Conservation (phyloP, 2,888 invertebrate genomes). For the Thereva unica region DNA sequence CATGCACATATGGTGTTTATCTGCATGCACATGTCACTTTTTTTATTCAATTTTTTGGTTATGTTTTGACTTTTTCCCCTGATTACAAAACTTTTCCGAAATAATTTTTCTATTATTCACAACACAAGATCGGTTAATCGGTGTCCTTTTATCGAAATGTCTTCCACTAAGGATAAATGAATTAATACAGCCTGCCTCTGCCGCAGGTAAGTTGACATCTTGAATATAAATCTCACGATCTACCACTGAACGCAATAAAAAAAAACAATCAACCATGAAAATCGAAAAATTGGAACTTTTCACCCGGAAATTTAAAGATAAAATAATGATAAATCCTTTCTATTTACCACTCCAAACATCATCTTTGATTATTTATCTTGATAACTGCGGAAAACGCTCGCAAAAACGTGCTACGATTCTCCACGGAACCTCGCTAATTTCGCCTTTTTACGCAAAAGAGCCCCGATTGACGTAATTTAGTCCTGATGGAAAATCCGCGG, state of each 20-base stretch:
- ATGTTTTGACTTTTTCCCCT: conserved; percentile 40
- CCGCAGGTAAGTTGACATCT: too few relatives aligned
- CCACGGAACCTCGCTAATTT: too few relatives aligned
- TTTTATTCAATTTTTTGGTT: conserved; percentile 38
- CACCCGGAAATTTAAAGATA: neutral
- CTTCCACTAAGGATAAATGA: too few relatives aligned
- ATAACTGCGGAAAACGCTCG: too few relatives aligned
- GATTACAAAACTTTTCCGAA: conserved; percentile 25
- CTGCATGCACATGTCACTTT: conserved; percentile 38
- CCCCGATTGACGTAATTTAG: too few relatives aligned
- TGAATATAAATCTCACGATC: too few relatives aligned
- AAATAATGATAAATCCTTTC: neutral
- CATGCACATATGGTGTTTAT: conserved; percentile 8
- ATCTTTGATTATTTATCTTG: neutral
- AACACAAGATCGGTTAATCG: too few relatives aligned
- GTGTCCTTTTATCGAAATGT: too few relatives aligned
- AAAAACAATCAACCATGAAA: neutral
- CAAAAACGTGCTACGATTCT: too few relatives aligned
- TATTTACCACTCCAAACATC: conserved; percentile 24
- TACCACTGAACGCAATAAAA: neutral
- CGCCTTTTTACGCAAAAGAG: too few relatives aligned
- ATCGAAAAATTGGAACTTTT: neutral
- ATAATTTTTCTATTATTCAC: conserved; percentile 2
- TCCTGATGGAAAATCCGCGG: too few relatives aligned
- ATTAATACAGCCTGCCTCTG: too few relatives aligned